These are phyloP conservation scores for Encarsia formosa DNA, from an alignment of 2,888 invertebrate species.

Conservation along the genomic window DNA sequence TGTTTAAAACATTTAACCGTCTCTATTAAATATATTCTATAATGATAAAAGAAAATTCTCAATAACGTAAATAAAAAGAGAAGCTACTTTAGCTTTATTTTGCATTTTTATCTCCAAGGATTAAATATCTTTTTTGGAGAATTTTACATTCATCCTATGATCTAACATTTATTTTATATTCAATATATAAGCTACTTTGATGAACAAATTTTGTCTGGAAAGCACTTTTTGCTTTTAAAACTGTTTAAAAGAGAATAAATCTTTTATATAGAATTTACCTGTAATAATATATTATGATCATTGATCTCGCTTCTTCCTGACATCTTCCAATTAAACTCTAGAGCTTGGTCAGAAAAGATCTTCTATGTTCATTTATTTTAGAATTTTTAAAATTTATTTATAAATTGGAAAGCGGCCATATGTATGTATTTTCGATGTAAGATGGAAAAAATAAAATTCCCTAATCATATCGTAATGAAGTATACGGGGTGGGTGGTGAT, in stretches of 20 bases:
- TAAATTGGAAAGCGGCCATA: constrained; percentile 14
- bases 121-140: too few species aligned
- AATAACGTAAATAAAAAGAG: constrained; percentile 7
- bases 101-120: constrained; percentile 16
- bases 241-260: too few species aligned
- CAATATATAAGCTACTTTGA: too few species aligned
- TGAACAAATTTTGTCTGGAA: constrained; percentile 2
- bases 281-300: too few species aligned
- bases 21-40: constrained; percentile 16
- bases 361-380: constrained; percentile 4
- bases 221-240: constrained; percentile 12
- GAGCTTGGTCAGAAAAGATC: constrained; percentile 14
- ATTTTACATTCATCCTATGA: constrained; percentile 13
- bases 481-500: constrained; percentile 10
- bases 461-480: constrained; percentile 23
- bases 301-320: constrained; percentile 23
- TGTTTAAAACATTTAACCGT: constrained; percentile 23
- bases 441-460: constrained; percentile 6
- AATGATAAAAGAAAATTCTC: constrained; percentile 7
- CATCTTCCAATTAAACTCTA: constrained; percentile 19
- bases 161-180: constrained; percentile 7
- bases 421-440: constrained; percentile 18
- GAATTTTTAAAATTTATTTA: constrained; percentile 4
- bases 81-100: constrained; percentile 14
- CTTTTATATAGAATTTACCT: too few species aligned